These are phyloP conservation scores for Amphipyra tragopoginis DNA, from an alignment of 2,888 invertebrate genomes.

Conservation along the genomic window DNA sequence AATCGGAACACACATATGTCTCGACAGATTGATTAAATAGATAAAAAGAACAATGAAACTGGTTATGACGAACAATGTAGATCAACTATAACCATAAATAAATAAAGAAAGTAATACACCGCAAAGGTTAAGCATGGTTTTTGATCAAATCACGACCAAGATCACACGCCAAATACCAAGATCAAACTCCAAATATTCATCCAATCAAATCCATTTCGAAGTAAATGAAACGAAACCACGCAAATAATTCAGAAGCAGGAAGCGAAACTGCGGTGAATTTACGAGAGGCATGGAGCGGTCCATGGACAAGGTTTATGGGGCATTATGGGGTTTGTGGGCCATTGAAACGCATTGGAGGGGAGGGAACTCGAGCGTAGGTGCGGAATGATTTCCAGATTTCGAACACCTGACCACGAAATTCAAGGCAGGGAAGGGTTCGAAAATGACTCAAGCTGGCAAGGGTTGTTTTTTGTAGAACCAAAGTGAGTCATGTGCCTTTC, in stretches of 20 bases:
- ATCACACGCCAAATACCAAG: too few species aligned
- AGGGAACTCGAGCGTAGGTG: slow-evolving; percentile 24
- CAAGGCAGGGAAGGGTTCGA: slow-evolving; percentile 10
- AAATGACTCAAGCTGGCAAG: slow-evolving; percentile 28
- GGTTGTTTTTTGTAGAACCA: slow-evolving; percentile 8
- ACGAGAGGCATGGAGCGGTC: slow-evolving; percentile 62
- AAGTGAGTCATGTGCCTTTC: slow-evolving; percentile 28
- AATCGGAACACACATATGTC: too few species aligned
- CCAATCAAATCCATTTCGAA: slow-evolving; percentile 51
- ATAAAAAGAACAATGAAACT: too few species aligned
- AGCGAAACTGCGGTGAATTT: slow-evolving; percentile 61
- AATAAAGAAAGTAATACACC: background rate
- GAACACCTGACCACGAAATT: slow-evolving; percentile 46
- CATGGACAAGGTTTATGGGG: slow-evolving; percentile 73
- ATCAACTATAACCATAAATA: too few species aligned
- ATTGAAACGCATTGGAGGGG: slow-evolving; percentile 64
- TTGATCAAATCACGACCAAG: slow-evolving; percentile 21
- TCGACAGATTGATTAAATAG: too few species aligned
- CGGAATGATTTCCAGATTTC: slow-evolving; percentile 48
- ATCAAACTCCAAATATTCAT: slow-evolving; percentile 29
- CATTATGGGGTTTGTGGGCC: slow-evolving; percentile 70
- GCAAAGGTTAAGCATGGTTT: background rate
- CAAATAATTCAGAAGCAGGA: slow-evolving; percentile 56
- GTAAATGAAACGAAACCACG: slow-evolving; percentile 64
- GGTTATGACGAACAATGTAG: too few species aligned